A percentile compares a stretch with the other conserved stretches of the same genome.
These are phyloP conservation scores for Crioceris asparagi DNA, from an alignment of 2,888 invertebrate genomes.

Conservation along the genomic window DNA sequence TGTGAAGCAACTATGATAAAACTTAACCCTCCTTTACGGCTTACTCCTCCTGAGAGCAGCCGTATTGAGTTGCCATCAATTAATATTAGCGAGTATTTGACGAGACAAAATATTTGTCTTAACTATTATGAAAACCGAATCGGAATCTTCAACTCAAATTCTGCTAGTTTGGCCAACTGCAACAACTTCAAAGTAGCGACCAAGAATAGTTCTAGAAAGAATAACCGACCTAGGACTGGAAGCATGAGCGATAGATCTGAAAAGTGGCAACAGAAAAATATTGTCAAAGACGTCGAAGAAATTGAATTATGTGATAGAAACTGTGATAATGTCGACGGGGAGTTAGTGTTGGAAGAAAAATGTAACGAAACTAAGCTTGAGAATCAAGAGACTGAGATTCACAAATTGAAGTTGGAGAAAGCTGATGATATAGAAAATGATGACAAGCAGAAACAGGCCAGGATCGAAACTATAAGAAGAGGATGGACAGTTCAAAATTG, in stretches of 20 bases:
- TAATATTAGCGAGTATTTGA: constrained; percentile 64
- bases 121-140: constrained; percentile 65
- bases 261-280: constrained; percentile 16
- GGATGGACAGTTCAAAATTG: constrained; percentile 76
- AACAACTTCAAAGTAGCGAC: constrained; percentile 12
- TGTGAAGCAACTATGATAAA: constrained; percentile 21
- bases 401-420: constrained; percentile 13
- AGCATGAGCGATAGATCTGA: constrained; percentile 20
- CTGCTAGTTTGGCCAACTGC: constrained; percentile 11
- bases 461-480: constrained; percentile 40
- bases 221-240: constrained; percentile 14
- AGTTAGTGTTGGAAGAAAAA: constrained; percentile 31
- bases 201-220: constrained; percentile 14
- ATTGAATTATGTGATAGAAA: constrained; percentile 14
- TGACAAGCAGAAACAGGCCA: constrained; percentile 20
- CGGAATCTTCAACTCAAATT: constrained; percentile 40
- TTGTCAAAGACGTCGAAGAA: constrained; percentile 12
- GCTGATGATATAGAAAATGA: constrained; percentile 12
- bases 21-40: constrained; percentile 25
- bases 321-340: constrained; percentile 15
- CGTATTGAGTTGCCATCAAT: constrained; percentile 61
- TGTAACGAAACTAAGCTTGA: constrained; percentile 38
- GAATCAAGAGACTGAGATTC: constrained; percentile 9
- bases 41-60: constrained; percentile 49
- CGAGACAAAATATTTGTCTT: constrained; percentile 67